These are phyloP conservation scores for Hypotaenidia okinawae DNA, from an alignment of 2,797 vertebrate genomes.

Conservation along the genomic window DNA sequence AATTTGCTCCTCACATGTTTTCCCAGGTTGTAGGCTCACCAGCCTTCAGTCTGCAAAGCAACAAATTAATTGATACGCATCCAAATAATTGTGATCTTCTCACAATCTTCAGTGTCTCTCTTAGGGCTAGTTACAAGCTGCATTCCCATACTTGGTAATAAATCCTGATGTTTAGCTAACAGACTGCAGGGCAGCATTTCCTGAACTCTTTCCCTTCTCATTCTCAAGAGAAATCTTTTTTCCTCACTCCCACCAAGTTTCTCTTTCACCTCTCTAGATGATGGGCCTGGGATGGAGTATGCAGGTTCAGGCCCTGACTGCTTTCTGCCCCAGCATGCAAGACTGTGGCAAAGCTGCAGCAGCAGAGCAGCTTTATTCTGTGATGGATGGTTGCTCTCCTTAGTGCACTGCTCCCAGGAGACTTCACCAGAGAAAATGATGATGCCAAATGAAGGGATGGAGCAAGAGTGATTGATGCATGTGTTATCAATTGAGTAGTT, in stretches of 20 bases:
- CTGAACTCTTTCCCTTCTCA: neutral
- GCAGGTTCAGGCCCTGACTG: neutral
- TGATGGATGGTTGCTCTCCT: neutral
- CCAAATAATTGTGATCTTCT: neutral
- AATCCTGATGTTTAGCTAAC: neutral
- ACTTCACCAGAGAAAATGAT: neutral
- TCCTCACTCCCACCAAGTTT: neutral
- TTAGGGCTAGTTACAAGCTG: neutral
- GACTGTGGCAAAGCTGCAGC: neutral
- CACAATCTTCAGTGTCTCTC: neutral
- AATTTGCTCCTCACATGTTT: fast-evolving
- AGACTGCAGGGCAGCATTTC: neutral
- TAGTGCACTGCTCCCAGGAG: neutral
- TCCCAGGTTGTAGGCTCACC: neutral
- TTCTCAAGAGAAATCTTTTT: neutral
- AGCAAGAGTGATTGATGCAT: neutral
- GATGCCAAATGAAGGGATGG: neutral
- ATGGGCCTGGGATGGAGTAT: neutral
- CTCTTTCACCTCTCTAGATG: neutral
- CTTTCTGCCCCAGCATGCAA: neutral
- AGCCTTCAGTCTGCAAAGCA: neutral
- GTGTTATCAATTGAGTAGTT: neutral
- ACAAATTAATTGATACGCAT: neutral
- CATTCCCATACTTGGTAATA: neutral
- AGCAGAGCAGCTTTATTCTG: neutral